Base-by-base conservation (phyloP, 2,888 invertebrate genomes). In the Gymnosoma rotundatum region DNA sequence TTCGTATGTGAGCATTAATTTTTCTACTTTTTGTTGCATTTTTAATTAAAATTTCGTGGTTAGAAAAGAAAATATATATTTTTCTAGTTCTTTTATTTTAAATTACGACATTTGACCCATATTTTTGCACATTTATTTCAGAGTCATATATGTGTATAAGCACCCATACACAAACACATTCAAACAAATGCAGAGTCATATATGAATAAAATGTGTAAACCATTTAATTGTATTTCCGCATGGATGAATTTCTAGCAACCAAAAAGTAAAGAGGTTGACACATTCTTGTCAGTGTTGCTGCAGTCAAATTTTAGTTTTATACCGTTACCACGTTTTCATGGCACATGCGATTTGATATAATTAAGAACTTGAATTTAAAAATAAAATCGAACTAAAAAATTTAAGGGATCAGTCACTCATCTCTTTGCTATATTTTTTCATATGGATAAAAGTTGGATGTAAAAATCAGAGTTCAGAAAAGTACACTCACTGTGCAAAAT, bases 31-130 rank as follows among this genome's bases (percentile, higher is more conserved):
- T 60, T 78, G 61, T 67, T 75, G 48, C 21, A 42, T 63, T 78
- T 70, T 70, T 81, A 81, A 81, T 75, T 63, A 81, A 75, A 81
- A 63, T 54, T 80, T 74, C 20, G 74, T 74, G 61, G 32, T 54
- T 70, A 56, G 48, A 75, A 69, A 75, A 10, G 45, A 12, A 75
- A 75, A 70, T 52, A 64, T 32, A 58, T 56, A 50, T 66, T 25
- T 69, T 56, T 52, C 38, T 20, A 75, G 18, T 21, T 58, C 42
- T 75, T 60, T 64, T 52, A 20, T 52, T 58, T 45, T n/a, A 52
- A 81, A 60, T 64, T 70, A 21, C 42, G 52, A 81, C 18, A 81
- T 42, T 58, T 81, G 75, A 76, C 81, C 81, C 58, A 81, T 52
- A 63, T 75, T 58, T 58, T 58, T 45, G 36, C 56, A 36, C 10